Conservation (phyloP, 2,797 vertebrate genomes). For the Eidolon dupreanum region DNA sequence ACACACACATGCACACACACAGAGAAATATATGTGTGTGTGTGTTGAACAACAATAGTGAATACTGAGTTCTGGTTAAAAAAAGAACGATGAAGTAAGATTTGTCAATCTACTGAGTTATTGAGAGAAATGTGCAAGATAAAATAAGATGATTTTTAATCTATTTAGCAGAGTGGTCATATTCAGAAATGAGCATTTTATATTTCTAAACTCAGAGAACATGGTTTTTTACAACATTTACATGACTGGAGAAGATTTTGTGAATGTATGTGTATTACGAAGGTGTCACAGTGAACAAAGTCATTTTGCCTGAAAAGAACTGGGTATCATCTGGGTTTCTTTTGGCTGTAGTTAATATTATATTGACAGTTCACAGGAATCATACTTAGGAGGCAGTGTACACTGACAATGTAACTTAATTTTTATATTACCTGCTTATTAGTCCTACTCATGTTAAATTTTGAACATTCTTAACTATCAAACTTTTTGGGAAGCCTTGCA, state of each 20-base stretch:
- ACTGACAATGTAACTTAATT: neutral
- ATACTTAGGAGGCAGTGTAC: neutral
- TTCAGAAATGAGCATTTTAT: neutral
- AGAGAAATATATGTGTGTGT: no score
- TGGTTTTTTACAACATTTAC: neutral
- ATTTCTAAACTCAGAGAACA: neutral
- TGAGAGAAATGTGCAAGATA: neutral
- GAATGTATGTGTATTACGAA: neutral
- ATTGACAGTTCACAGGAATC: neutral
- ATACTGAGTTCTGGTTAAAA: neutral
- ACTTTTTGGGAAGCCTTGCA: neutral
- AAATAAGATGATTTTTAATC: slow-evolving; percentile 20
- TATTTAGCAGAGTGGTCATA: neutral
- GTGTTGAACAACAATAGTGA: neutral
- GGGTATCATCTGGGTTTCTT: neutral
- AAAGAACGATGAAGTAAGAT: neutral
- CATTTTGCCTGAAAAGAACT: neutral
- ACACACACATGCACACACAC: no score
- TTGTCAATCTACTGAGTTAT: neutral
- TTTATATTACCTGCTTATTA: neutral
- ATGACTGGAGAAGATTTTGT: neutral
- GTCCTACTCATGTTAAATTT: neutral
- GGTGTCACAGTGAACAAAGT: neutral
- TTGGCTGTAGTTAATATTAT: neutral
- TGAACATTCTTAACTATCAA: neutral